Evolutionary conservation across 2,797 vertebrate genomes (phyloP).

Genomic region (Cygnus olor): DNA sequence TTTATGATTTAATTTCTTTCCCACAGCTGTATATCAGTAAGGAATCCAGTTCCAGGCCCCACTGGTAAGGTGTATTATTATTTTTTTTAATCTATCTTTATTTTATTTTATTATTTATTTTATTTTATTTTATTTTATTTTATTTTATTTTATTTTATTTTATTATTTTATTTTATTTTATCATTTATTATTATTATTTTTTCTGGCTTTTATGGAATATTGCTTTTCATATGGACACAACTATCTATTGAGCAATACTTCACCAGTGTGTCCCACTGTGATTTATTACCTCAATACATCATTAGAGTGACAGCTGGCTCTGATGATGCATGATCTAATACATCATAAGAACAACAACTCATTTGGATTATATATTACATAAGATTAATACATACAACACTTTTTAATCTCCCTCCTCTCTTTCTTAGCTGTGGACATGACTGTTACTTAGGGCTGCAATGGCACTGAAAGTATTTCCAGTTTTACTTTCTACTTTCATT

Average conservation of each 20-base stretch:
- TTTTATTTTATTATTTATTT: too few relatives aligned
- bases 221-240: slow-evolving; percentile 48
- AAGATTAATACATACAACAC: slow-evolving; percentile 29
- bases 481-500: neutral
- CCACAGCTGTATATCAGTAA: neutral
- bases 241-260: slow-evolving; percentile 63
- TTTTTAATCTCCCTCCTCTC: neutral
- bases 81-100: too few relatives aligned
- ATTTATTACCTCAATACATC: slow-evolving; percentile 74
- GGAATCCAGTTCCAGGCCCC: slow-evolving; percentile 4
- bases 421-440: neutral
- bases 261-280: slow-evolving; percentile 57
- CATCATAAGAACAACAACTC: slow-evolving; percentile 71
- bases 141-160: too few relatives aligned
- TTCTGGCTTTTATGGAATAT: slow-evolving; percentile 41
- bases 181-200: neutral
- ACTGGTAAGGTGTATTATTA: too few relatives aligned
- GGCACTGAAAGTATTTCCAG: neutral
- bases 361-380: slow-evolving; percentile 49
- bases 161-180: too few relatives aligned
- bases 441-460: neutral
- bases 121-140: too few relatives aligned
- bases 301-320: slow-evolving; percentile 61
- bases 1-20: neutral
- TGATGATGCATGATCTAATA: slow-evolving; percentile 76